These are phyloP conservation scores for Zenarchopterus dispar DNA, from an alignment of 2,797 vertebrate species.

Conservation along the genomic window DNA sequence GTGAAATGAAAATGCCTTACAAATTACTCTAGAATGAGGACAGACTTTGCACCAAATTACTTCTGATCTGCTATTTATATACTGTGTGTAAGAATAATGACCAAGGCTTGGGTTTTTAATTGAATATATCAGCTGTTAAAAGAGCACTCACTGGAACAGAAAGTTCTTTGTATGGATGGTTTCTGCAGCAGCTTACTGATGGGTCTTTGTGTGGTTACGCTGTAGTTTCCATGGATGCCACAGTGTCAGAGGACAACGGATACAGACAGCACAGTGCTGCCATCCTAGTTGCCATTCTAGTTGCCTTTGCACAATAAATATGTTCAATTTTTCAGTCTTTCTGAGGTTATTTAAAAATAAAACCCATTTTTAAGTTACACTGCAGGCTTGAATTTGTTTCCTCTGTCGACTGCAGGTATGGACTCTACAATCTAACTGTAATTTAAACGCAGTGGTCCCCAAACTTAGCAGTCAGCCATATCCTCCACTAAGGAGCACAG, in stretches of 20 bases:
- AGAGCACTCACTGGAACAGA: not conserved
- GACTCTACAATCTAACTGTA: too few species aligned
- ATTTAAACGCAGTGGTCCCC: too few species aligned
- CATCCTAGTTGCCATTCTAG: conserved; percentile 28
- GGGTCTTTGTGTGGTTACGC: conserved; percentile 12
- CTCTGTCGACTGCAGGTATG: too few species aligned
- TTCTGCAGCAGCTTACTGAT: conserved; percentile 19
- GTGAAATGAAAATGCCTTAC: too few species aligned
- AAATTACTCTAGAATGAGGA: too few species aligned
- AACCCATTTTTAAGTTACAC: conserved; percentile 18
- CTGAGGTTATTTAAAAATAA: conserved; percentile 27
- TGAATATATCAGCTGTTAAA: too few species aligned
- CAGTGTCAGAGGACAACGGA: conserved; percentile 26
- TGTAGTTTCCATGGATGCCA: conserved; percentile 19
- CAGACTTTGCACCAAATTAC: too few species aligned
- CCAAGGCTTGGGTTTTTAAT: too few species aligned
- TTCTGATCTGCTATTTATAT: too few species aligned
- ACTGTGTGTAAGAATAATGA: too few species aligned
- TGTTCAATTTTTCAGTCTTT: conserved; percentile 8
- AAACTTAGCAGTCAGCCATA: too few species aligned
- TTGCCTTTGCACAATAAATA: conserved; percentile 23
- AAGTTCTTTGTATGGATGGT: conserved; percentile 1
- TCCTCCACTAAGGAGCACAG: too few species aligned
- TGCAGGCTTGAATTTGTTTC: not conserved
- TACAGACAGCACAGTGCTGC: conserved; percentile 30